Evolutionary conservation across 1,140 invertebrate species (phyloP), one percentile per base, ranked within the genome.

Genomic region (Calliopsis andreniformis): DNA sequence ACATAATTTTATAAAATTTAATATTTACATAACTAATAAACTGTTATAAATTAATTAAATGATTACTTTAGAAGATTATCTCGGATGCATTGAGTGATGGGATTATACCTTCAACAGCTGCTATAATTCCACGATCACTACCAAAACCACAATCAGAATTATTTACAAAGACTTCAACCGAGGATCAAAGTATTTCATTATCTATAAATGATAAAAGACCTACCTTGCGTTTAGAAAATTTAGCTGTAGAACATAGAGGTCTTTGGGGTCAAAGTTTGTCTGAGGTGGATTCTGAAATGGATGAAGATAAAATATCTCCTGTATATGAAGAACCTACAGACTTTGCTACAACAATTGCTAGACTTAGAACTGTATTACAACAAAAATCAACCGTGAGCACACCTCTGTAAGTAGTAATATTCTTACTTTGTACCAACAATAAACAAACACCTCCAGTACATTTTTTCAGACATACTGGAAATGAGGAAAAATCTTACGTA

Each of bases 271-370:
- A 89, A 18, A 70, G 86, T 45, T 82, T 85, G 59, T 78, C 83
- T 18, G 87, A 76, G 12, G 82, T 88, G 28, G 89, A 90, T 77
- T 71, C 72, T 25, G 89, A 91, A 70, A 28, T 85, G 3, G 86
- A 89, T 7, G 90, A 89, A 2, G 90, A 91, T 53, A 88, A 79
- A 59, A 84, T 90, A 83, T 91, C 90, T 6, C 95, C 94, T 0
- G 93, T 95, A 79, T 96, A 95, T 85, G 95, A 96, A 87, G 95
- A 96, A 82, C 93, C 94, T 1, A 94, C 95, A 2, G 95, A 96
- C 88, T 93, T 96, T 75, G 95, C 95, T 16, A 93, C 95, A 45
- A 95, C 94, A 42, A 96, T 96, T 81, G 95, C 95, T n/a, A 95
- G 95, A 85, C 89, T 96, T 30, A 88, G 95, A 43, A 94, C 93